Base-by-base conservation (phyloP, 2,888 invertebrate genomes). In the Anoplius nigerrimus region DNA sequence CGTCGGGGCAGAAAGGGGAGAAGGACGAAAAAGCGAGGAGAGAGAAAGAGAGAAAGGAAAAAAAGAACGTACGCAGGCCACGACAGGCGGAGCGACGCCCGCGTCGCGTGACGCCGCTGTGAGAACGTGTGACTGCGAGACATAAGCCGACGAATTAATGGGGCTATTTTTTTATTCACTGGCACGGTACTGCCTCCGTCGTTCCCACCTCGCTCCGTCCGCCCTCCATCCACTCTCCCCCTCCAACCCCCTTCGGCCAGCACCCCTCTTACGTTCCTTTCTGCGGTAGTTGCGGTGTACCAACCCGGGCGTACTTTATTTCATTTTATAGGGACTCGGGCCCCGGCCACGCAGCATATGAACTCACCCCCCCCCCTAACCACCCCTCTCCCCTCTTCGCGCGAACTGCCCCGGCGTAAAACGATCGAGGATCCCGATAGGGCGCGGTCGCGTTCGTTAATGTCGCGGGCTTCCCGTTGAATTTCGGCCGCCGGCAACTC, bases 131-230 rank as follows among this genome's bases (percentile, higher is more conserved):
- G 78, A 79, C 74, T 72, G 62, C 66, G 63, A 70, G 68, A 80
- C 78, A 75, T 72, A 74, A 73, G 74, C 79, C 82, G 74, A 81
- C 78, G 84, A 82, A 84, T 83, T 84, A 82, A 84, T 81, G 80
- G 79, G 76, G 69, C 73, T 79, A 82, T 79, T 84, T 82, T 82
- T 83, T 83, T 82, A 76, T 79, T 81, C 79, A 74, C 66, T 72
- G 70, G 71, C 79, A 68, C 66, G 72, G 63, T 62, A 66, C 68
- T 57, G 60, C 64, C 74, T 60, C 46, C 18, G 5, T 18, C 24
- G 20, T 60, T 52, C 21, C 53, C 57, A 46, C 34, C 53, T 66
- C 20, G 48, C 65, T 62, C 63, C 27, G 56, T 42, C 65, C 55
- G 46, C 60, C 46, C 46, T 15, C 53, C 42, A 15, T 34, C 11